These are phyloP conservation scores for Heteromurus nitidus DNA, from an alignment of 2,888 invertebrate species.

Conservation along the genomic window DNA sequence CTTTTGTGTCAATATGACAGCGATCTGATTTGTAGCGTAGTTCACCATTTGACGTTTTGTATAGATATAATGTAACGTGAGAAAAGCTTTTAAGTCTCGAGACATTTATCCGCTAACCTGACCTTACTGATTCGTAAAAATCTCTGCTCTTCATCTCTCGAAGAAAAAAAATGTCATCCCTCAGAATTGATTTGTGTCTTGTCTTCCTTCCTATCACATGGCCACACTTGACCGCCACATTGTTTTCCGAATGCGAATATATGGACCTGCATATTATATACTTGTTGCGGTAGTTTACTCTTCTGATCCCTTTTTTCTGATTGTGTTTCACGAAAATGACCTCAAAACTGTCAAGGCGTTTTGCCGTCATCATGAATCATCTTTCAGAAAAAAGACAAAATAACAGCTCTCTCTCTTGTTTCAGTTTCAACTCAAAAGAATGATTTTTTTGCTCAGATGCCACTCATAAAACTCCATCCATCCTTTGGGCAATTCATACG, in stretches of 20 bases:
- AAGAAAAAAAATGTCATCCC: slow-evolving; percentile 39
- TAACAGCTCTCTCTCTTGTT: slow-evolving; percentile 36
- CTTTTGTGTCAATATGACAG: background rate
- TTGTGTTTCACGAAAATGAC: slow-evolving; percentile 34
- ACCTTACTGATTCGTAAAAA: slow-evolving; percentile 42
- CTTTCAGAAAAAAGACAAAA: slow-evolving; percentile 37
- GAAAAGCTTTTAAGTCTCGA: slow-evolving; percentile 20
- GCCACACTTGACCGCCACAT: no score
- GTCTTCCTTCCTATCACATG: slow-evolving; percentile 45
- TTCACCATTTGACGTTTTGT: background rate
- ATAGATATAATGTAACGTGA: background rate
- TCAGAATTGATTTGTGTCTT: slow-evolving; percentile 50
- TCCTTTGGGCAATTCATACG: no score
- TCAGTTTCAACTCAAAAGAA: slow-evolving; percentile 33
- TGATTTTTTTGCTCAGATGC: background rate
- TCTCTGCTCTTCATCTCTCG: slow-evolving; percentile 11
- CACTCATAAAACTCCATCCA: no score
- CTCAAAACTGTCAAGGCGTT: slow-evolving; percentile 54
- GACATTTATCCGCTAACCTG: slow-evolving; percentile 50
- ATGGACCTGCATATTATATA: no score
- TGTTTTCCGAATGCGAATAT: no score
- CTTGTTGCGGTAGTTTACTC: background rate
- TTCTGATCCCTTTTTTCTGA: slow-evolving; percentile 39
- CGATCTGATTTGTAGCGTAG: no score
- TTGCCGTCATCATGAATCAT: slow-evolving; percentile 57